Evolutionary conservation across 2,113 vertebrate species (phyloP), one percentile per base, ranked within the genome.

Genomic region (Gymnorhina tibicen): DNA sequence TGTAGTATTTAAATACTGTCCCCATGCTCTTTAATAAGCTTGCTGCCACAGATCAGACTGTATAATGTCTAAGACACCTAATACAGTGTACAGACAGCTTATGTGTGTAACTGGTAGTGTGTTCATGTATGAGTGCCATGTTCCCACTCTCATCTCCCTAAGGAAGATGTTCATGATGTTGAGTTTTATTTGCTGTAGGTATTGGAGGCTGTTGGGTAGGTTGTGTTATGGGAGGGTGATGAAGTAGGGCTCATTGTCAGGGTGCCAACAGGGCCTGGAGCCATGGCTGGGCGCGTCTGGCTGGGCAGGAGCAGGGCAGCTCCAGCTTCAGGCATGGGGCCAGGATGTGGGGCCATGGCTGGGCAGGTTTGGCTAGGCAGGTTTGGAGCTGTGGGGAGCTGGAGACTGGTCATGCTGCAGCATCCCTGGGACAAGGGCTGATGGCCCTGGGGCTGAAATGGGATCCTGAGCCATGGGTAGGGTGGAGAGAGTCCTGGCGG

Each of bases 41-140:
- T 76, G 15, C 37, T 49, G 58, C 22, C 28, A 41, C 12, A 50
- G 19, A 12, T 20, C 49, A 49, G 44, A 5, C 30, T 24, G 35
- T 14, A 3, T 41, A 27, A 56, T 52, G 35, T 37, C 46, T 72
- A 24, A 30, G 4, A 9, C 16, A 7, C n/a, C 46, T 72, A 24
- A 30, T 4, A 9, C 16, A 7, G 23, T 30, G 13, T 19, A 10
- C 1, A 28, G 67, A 60, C 12, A 85, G 13, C 30, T 72, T 10
- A 1, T 0, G 13, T 18, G 33, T 49, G n/a, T 53, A 28, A 52
- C n/a, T n/a, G 14, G 55, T 33, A 53, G 42, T 0, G 6, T 2
- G 0, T 17, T 52, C 30, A 1, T 4, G 9, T 19, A 1, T 3
- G 39, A 58, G n/a, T 2, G 2, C 10, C 0, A 0, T 12, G 20